Evolutionary conservation across 2,113 vertebrate genomes (phyloP).

Genomic region (Notarius lentiginosus): DNA sequence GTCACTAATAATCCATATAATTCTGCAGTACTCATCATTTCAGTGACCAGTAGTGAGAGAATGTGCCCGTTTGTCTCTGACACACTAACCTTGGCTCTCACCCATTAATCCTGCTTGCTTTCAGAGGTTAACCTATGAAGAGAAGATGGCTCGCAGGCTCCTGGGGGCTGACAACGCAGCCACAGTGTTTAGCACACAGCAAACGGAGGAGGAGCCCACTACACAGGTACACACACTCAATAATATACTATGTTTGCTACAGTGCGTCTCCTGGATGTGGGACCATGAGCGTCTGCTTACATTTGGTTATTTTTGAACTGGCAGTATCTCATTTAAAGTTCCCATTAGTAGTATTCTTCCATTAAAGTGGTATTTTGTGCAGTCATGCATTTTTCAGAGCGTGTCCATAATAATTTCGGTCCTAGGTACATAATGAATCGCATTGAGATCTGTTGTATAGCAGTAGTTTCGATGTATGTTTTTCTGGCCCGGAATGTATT

Average conservation of each 20-base stretch:
- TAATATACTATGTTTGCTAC: not conserved
- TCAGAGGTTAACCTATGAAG: slow-evolving; percentile 95
- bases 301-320: not conserved
- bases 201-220: slow-evolving; percentile 83
- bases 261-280: not conserved
- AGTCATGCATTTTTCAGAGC: not conserved
- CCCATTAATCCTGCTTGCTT: slow-evolving; percentile 75
- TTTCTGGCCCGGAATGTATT: not conserved
- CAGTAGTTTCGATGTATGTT: too few relatives aligned
- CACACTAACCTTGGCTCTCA: slow-evolving; percentile 68
- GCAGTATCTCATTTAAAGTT: too few relatives aligned
- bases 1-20: slow-evolving; percentile 15
- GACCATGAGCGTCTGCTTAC: not conserved
- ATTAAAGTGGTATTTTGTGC: not conserved
- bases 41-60: slow-evolving; percentile 33
- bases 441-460: too few relatives aligned
- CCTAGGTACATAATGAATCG: not conserved
- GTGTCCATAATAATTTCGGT: not conserved
- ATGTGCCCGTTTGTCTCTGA: slow-evolving; percentile 52
- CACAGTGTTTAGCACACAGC: slow-evolving; percentile 88
- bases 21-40: slow-evolving; percentile 3
- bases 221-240: slow-evolving; percentile 65
- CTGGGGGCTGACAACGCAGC: slow-evolving; percentile 93
- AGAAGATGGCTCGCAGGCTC: slow-evolving; percentile 96
- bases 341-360: not conserved